Evolutionary conservation across 2,888 invertebrate genomes (phyloP), one percentile per base, ranked within the genome.

Genomic region (Imbricaverruca yamaguchii): DNA sequence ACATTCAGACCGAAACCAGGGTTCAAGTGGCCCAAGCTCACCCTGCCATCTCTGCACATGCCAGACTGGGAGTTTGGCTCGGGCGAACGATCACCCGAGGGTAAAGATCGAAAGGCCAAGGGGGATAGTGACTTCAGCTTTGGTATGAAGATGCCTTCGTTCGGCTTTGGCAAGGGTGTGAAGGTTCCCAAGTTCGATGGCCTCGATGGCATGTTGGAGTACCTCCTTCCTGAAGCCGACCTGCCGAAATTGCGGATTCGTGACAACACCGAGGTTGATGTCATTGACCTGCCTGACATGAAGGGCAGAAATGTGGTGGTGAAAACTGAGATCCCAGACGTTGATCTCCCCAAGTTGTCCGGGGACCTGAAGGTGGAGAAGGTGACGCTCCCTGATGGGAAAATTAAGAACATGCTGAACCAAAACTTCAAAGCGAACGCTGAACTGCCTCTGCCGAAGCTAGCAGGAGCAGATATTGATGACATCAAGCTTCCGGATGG

Each of bases 1-100:
- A 57, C 57, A 1, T 57, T 79, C 79, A 57, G 23, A 25, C 79
- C 79, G 0, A 79, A 57, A 23, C 15, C 56, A 6, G 79, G 79
- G 9, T 59, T 57, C 59, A 79, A 59, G 57, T 79, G 79, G 79
- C 79, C 79, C 12, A 59, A 56, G 13, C 23, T 79, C 23, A 25
- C 79, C 23, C 57, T 79, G 13, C 79, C 79, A 6, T 57, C 56
- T 7, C 4, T 79, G 9, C 13, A 59, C 13, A 79, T 79, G 57
- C 79, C 79, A 3, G 79, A 79, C 56, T 79, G 56, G 56, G 57
- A 79, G 79, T 79, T 79, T 25, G 12, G 79, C 1, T 79, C 79
- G 3, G 77, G 77, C 8, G 77, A 77, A 12, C 10, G 25, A 13
- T 59, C 79, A 0, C 57, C 56, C 10, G 15, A 53, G 8, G 12